Base-by-base conservation (phyloP, 2,888 invertebrate species). In the Luperina nickerlii region DNA sequence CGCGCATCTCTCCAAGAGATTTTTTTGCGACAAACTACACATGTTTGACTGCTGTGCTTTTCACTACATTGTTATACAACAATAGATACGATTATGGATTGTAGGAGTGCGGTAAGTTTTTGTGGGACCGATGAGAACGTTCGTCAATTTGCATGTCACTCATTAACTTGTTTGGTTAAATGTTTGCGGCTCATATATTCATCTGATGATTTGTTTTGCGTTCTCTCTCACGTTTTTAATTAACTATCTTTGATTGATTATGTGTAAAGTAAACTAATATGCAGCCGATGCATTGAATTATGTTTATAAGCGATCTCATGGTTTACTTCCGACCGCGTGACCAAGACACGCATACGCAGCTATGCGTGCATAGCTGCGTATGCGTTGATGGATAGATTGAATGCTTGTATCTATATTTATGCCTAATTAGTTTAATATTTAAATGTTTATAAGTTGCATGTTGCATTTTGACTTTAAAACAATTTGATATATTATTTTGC, bases 101-200 rank as follows among this genome's bases (percentile, higher is more conserved):
- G 93, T 90, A 94, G 95, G 90, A 91, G 92, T 78, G 91, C 92
- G 96, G 96, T 96, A 90, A 92, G 96, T 95, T 92, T 93, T 94
- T 93, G 77, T 86, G 78, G 42, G 7, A 65, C 74, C 81, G 79
- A 84, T 88, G 90, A 89, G 88, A 91, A 84, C 83, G 86, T 78
- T 84, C 74, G 80, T 83, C 83, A 84, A 86, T 85, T 89, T 88
- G 85, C 82, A 87, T 87, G 84, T 88, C 85, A 88, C 84, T 89
- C 78, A 81, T 76, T 74, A 78, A 65, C 62, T 62, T 70, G 78
- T 82, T 71, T 76, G 62, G 57, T 54, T 62, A 77, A 73, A 85
- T 78, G 85, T 81, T 86, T 62, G 71, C 71, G 57, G 76, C 65
- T 83, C 67, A 85, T 89, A n/a, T 87, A 84, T 48, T 83, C 68